A percentile compares a stretch with the other conserved stretches of the same genome.
Conservation (phyloP, 1,140 invertebrate genomes). For the Anastrepha ludens region DNA sequence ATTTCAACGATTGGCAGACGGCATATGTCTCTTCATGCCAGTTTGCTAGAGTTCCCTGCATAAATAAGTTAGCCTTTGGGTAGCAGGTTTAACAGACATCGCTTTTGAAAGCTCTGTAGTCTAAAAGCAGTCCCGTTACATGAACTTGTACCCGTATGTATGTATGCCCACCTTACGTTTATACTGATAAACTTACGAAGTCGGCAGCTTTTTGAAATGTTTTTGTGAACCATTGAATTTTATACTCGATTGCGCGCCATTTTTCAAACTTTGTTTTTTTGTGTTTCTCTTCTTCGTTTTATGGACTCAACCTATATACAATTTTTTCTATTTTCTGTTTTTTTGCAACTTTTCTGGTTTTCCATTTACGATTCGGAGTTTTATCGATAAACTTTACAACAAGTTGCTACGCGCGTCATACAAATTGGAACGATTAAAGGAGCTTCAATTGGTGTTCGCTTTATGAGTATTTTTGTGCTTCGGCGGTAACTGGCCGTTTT, state of each 20-base stretch:
- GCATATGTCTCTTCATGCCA: too few relatives aligned
- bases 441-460: neutral
- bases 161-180: neutral
- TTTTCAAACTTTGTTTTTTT: neutral
- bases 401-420: slow-evolving; percentile 4
- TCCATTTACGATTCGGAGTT: neutral
- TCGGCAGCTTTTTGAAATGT: neutral
- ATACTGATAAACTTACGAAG: neutral
- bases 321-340: neutral
- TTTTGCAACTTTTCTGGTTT: neutral
- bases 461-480: neutral
- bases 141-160: neutral
- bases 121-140: too few relatives aligned
- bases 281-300: neutral
- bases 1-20: too few relatives aligned
- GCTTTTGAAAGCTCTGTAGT: too few relatives aligned
- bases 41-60: too few relatives aligned
- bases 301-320: neutral
- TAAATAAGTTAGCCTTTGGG: too few relatives aligned
- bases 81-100: too few relatives aligned
- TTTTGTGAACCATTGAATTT: slow-evolving; percentile 17
- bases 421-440: neutral
- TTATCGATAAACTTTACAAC: slow-evolving; percentile 48
- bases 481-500: neutral
- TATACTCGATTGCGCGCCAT: neutral